Evolutionary conservation across 2,888 invertebrate species (phyloP).

Genomic region (Myopa tessellatipennis): DNA sequence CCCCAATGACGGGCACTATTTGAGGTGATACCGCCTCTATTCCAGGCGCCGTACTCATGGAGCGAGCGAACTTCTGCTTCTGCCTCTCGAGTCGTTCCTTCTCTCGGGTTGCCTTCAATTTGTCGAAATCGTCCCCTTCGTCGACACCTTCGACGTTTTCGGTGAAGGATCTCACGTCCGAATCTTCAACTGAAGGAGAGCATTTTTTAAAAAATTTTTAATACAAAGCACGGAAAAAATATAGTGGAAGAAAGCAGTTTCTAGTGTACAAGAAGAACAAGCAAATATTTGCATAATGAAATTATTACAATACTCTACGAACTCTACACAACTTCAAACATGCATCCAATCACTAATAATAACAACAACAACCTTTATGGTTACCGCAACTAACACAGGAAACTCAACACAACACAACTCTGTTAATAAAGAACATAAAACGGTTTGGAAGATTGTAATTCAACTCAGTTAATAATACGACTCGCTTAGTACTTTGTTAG

Average conservation of each 20-base stretch:
- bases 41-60: slow-evolving; percentile 66
- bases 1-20: slow-evolving; percentile 46
- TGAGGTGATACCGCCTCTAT: slow-evolving; percentile 42
- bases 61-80: slow-evolving; percentile 73
- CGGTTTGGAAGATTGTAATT: too few species aligned
- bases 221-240: background rate
- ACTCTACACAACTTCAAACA: too few species aligned
- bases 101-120: slow-evolving; percentile 76
- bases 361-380: background rate
- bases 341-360: slow-evolving; percentile 2
- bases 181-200: slow-evolving; percentile 58
- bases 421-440: too few species aligned
- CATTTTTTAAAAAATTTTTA: background rate
- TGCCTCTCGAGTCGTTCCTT: slow-evolving; percentile 76
- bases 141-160: slow-evolving; percentile 56
- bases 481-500: too few species aligned
- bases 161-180: slow-evolving; percentile 57
- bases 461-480: too few species aligned
- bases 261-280: background rate
- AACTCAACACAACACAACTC: too few species aligned
- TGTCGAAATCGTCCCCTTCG: slow-evolving; percentile 77
- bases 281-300: background rate
- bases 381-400: background rate
- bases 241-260: background rate
- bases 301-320: too few species aligned